Conservation (phyloP, 30 jellyfish, hydroid and myxozoan species). For the Hydractinia echinata region DNA sequence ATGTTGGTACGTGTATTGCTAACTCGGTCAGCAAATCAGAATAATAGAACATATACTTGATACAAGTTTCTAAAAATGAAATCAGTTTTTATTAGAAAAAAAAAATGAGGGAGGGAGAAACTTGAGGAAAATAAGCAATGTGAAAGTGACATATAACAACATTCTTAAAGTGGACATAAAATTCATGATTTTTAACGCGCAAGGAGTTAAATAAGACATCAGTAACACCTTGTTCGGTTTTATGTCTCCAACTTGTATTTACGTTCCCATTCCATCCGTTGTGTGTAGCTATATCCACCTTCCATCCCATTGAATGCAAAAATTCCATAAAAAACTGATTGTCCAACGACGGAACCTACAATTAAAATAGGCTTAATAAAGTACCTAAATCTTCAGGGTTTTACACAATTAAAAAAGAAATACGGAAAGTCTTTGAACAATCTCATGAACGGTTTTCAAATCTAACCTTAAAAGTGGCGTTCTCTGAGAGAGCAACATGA, state of each 20-base stretch:
- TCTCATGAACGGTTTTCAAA: too few species aligned
- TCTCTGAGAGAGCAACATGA: too few species aligned
- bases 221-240: background rate
- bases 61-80: background rate
- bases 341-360: constrained; percentile 56
- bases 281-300: constrained; percentile 61
- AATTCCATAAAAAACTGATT: constrained; percentile 64
- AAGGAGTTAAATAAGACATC: too few species aligned
- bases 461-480: too few species aligned
- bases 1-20: constrained; percentile 83
- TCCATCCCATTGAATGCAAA: constrained; percentile 90
- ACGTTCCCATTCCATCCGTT: constrained; percentile 89
- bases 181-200: too few species aligned
- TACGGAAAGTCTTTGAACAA: too few species aligned
- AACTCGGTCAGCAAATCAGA: constrained; percentile 77
- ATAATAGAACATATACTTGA: constrained; percentile 56
- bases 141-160: background rate
- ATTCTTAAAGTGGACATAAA: too few species aligned
- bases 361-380: background rate
- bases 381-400: too few species aligned
- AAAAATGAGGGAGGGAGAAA: background rate
- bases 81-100: background rate
- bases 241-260: constrained; percentile 47
- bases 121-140: background rate
- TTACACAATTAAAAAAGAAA: too few species aligned